Evolutionary conservation across 2,797 vertebrate genomes (phyloP), one percentile per base, ranked within the genome.

Genomic region (Steatocranus sp.): DNA sequence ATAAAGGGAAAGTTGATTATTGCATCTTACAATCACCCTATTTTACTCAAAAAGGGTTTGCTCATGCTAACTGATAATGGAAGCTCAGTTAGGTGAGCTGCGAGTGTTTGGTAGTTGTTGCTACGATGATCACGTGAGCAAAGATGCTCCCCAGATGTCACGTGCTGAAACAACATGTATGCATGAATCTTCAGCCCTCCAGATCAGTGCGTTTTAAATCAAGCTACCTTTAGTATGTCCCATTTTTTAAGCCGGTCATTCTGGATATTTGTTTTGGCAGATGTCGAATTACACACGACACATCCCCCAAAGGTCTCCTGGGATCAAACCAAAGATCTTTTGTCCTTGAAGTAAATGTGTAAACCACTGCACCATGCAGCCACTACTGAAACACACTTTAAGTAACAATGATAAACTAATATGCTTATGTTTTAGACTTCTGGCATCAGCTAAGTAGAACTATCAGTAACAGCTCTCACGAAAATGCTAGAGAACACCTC

Each of bases 231-330:
- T 68, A 23, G 20, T 20, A 0, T 41, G 5, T 25, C 63, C 36
- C 18, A 32, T 61, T 7, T 32, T 34, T 34, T 34, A 58, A 61
- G 56, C 10, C 7, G 32, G 32, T 61, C 32, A 20, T 20, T 61
- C 56, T 61, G 18, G 11, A 2, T 61, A 61, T 61, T 61, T 36
- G 56, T 2, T 61, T 61, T 61, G 56, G 11, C 18, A 61, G 0
- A 61, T 61, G 4, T 61, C 3, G 1, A n/a, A 12, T 36, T 12
- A 8, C 56, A 36, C 32, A 0, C 6, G 0, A 61, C 10, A n/a
- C 56, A 0, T 34, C 10, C 30, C 18, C 6, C 18, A 61, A 61
- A 34, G 56, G 0, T 1, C 36, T 68, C 5, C 63, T 11, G 14
- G 36, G 20, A 68, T 17, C 38, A 41, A 68, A 68, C 63, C 63